A percentile compares a stretch with the other conserved stretches of the same genome.
Evolutionary conservation across 2,113 vertebrate species (phyloP).

Genomic region (Cranoglanis bouderius): DNA sequence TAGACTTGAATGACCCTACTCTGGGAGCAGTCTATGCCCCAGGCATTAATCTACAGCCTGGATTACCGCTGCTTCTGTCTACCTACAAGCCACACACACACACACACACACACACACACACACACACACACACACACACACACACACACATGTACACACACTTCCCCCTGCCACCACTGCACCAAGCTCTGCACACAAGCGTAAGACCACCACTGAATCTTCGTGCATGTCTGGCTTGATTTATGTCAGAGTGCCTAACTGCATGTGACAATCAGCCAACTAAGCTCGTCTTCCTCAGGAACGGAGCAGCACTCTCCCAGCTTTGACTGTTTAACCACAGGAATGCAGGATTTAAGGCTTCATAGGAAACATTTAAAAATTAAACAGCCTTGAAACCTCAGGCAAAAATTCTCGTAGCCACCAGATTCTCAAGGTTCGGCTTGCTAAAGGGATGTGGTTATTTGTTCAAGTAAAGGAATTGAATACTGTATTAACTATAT

Average conservation of each 20-base stretch:
- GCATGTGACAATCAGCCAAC: slow-evolving; percentile 17
- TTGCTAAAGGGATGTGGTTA: slow-evolving; percentile 4
- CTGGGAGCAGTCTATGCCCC: slow-evolving; percentile 13
- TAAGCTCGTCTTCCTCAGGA: slow-evolving; percentile 9
- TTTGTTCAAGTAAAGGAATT: background rate
- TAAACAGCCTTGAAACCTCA: slow-evolving; percentile 30
- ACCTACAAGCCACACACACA: background rate
- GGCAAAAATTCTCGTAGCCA: slow-evolving; percentile 6
- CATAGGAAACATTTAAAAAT: slow-evolving; percentile 14
- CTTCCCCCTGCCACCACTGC: background rate
- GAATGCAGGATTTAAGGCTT: slow-evolving; percentile 16
- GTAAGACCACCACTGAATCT: slow-evolving; percentile 1
- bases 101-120: background rate
- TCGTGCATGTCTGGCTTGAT: slow-evolving; percentile 8
- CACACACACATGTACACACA: background rate
- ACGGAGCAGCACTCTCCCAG: background rate
- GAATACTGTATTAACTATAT: slow-evolving; percentile 21
- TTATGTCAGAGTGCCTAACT: slow-evolving; percentile 3
- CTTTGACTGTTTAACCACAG: slow-evolving; percentile 27
- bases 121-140: background rate
- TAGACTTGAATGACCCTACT: background rate
- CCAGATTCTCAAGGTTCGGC: slow-evolving; percentile 1
- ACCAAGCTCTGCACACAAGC: background rate
- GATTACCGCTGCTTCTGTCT: slow-evolving; percentile 10
- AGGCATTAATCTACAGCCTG: slow-evolving; percentile 35